phyloP scores from a whole-genome alignment of 2,113 vertebrate genomes.

The Ciconia maguari region DNA sequence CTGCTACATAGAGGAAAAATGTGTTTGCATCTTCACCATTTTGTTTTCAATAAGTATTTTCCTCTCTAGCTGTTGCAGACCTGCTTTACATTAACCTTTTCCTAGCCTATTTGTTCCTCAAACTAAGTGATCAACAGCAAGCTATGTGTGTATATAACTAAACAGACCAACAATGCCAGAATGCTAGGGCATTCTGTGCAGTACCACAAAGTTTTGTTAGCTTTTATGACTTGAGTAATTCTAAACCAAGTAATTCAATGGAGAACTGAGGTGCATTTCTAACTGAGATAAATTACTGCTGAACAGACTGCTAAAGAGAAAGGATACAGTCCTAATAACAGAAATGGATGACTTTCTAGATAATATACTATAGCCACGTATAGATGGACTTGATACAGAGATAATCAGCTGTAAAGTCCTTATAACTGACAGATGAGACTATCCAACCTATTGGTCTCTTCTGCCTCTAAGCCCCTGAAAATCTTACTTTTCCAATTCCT shows the following conservation, averaged over 20 bases:
- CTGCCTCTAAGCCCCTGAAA: not conserved
- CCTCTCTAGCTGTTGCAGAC: not conserved
- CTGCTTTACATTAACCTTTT: not conserved
- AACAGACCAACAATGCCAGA: not conserved
- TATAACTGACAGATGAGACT: not conserved
- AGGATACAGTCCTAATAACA: not conserved
- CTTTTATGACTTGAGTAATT: not conserved
- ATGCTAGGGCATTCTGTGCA: not conserved
- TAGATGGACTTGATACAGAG: not conserved
- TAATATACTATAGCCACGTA: not conserved
- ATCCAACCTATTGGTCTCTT: not conserved
- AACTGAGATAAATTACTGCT: not conserved
- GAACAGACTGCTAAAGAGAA: not conserved
- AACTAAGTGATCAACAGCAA: not conserved
- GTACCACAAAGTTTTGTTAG: not conserved
- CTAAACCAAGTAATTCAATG: not conserved
- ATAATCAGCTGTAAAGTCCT: not conserved
- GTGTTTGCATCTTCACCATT: not conserved
- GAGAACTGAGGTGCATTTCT: not conserved
- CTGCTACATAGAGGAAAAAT: not conserved
- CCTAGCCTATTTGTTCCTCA: not conserved
- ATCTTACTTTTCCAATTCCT: not conserved
- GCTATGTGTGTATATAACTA: not conserved
- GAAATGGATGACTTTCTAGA: not conserved
- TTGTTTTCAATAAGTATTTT: not conserved